These are phyloP conservation scores for Petaurus breviceps DNA, from an alignment of 2,113 vertebrate species.

Conservation along the genomic window DNA sequence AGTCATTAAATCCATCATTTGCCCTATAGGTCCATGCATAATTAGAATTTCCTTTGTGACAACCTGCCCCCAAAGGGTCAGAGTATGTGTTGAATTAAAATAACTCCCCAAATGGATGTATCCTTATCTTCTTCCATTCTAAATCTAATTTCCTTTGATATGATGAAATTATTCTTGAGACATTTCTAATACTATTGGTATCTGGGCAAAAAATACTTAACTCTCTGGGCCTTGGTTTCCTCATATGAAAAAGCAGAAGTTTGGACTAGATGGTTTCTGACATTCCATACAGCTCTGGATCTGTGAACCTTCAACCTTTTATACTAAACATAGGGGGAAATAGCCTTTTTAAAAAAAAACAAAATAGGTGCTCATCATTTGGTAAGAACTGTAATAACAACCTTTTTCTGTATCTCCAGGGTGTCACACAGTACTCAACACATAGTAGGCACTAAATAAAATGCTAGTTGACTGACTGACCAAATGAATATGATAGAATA, in stretches of 20 bases:
- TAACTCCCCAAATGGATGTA: slow-evolving; percentile 25
- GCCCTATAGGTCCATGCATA: slow-evolving; percentile 11
- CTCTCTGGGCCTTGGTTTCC: slow-evolving; percentile 21
- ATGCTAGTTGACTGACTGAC: neutral
- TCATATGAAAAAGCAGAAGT: neutral
- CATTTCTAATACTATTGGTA: slow-evolving; percentile 28
- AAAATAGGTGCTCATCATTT: neutral
- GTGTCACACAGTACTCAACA: neutral
- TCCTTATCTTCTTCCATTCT: neutral
- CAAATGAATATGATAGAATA: neutral
- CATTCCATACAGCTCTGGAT: neutral
- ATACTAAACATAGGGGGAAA: neutral
- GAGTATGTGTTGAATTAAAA: slow-evolving; percentile 53
- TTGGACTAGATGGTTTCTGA: neutral
- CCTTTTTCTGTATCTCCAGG: neutral
- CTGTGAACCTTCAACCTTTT: neutral
- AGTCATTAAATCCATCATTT: slow-evolving; percentile 51
- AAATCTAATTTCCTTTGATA: slow-evolving; percentile 2
- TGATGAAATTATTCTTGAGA: slow-evolving; percentile 25
- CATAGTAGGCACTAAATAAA: neutral
- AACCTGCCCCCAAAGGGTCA: slow-evolving; percentile 41
- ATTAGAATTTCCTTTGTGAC: slow-evolving; percentile 48
- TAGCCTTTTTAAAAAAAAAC: neutral
- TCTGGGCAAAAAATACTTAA: slow-evolving; percentile 14
- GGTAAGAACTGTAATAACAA: neutral